Evolutionary conservation across 2,888 invertebrate species (phyloP).

Genomic region (Allygus modestus): DNA sequence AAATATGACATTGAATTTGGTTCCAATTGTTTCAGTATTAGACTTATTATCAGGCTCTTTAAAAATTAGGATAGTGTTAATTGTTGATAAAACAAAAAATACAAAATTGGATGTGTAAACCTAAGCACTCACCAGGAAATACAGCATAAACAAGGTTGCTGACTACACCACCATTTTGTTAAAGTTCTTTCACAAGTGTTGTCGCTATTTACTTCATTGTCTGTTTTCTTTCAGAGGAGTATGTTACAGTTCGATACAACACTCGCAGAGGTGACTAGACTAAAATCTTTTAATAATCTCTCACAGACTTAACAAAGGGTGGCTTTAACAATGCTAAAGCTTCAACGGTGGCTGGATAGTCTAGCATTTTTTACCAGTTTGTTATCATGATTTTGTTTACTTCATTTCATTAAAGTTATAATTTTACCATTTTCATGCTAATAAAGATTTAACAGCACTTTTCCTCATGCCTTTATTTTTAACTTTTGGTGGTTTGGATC

Average conservation of each 20-base stretch:
- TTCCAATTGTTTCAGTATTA: too few relatives aligned
- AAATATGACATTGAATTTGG: too few relatives aligned
- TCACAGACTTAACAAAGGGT: constrained; percentile 48
- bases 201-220: background rate
- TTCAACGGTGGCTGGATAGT: constrained; percentile 31
- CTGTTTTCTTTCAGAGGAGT: constrained; percentile 86
- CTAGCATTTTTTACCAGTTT: constrained; percentile 10
- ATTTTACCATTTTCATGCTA: constrained; percentile 12
- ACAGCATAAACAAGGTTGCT: too few relatives aligned
- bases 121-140: too few relatives aligned
- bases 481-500: constrained; percentile 11
- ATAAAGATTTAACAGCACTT: constrained; percentile 15
- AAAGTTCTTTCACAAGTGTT: too few relatives aligned
- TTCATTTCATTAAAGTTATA: background rate
- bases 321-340: constrained; percentile 51
- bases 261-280: constrained; percentile 88
- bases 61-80: too few relatives aligned
- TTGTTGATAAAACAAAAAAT: too few relatives aligned
- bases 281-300: constrained; percentile 35
- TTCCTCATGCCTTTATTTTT: background rate
- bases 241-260: constrained; percentile 94
- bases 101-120: too few relatives aligned
- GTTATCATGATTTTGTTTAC: background rate
- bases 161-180: too few relatives aligned
- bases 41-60: too few relatives aligned